Percentiles rank a stretch among this genome's conserved stretches.
These are phyloP conservation scores for Lordiphosa collinella DNA, from an alignment of 1,140 invertebrate species.

Conservation along the genomic window DNA sequence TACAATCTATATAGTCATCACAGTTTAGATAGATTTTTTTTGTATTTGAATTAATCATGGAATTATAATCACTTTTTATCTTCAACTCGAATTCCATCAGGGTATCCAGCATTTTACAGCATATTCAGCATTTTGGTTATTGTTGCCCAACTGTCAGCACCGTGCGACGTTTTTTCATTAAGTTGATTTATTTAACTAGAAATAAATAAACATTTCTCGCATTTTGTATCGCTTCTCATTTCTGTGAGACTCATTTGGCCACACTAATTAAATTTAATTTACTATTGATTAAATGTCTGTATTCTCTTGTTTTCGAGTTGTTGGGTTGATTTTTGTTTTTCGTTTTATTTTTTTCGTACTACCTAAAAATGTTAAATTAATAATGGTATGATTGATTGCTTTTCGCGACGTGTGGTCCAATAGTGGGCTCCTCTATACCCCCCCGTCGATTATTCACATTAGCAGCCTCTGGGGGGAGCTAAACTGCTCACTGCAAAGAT, in stretches of 20 bases:
- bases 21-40: too few relatives aligned
- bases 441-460: constrained; percentile 5
- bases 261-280: constrained; percentile 64
- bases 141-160: constrained; percentile 18
- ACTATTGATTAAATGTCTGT: constrained; percentile 58
- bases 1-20: too few relatives aligned
- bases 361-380: constrained; percentile 41
- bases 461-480: constrained; percentile 36
- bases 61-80: too few relatives aligned
- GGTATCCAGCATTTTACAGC: background rate
- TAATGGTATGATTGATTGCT: constrained; percentile 67
- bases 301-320: constrained; percentile 34
- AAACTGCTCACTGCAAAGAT: constrained; percentile 36
- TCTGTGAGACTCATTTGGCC: constrained; percentile 9
- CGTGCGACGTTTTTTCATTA: constrained; percentile 24
- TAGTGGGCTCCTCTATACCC: background rate
- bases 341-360: constrained; percentile 26
- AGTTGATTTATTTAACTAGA: constrained; percentile 48
- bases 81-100: too few relatives aligned
- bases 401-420: constrained; percentile 49
- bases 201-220: constrained; percentile 28
- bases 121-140: background rate
- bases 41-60: too few relatives aligned
- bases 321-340: constrained; percentile 38
- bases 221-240: background rate